Percentiles rank a stretch among this genome's conserved stretches.
phyloP scores from a whole-genome alignment of 2,113 vertebrate genomes.

The Platichthys stellatus region DNA sequence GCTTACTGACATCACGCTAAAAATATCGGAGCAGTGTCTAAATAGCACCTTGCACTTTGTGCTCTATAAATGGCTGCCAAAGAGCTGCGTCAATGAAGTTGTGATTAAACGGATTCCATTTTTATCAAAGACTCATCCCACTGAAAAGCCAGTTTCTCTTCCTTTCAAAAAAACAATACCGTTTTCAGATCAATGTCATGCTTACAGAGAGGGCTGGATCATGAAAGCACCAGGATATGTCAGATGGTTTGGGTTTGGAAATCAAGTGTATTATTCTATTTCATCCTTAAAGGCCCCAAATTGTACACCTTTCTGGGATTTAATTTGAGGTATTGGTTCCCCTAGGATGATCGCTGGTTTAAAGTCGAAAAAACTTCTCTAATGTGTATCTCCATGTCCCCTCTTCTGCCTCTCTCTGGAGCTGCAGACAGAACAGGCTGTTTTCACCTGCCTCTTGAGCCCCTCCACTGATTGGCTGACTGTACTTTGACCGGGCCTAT shows the following conservation, averaged over 20 bases:
- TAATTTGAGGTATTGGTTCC: no score
- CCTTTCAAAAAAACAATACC: conserved; percentile 34
- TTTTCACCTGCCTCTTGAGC: no score
- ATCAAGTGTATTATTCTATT: background rate
- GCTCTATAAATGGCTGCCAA: conserved; percentile 41
- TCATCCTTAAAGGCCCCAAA: no score
- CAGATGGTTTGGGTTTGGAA: conserved; percentile 14
- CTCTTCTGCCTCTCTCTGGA: no score
- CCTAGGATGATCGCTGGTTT: no score
- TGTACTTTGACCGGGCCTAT: no score
- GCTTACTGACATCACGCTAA: conserved; percentile 8
- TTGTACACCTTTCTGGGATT: no score
- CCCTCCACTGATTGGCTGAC: no score
- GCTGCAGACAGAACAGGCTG: no score
- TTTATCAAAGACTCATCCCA: conserved; percentile 56
- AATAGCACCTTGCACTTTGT: conserved; percentile 18
- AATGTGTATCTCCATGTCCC: no score
- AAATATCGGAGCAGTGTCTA: conserved; percentile 25
- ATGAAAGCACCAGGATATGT: conserved; percentile 3
- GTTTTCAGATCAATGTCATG: conserved; percentile 33
- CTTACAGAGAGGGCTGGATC: conserved; percentile 25
- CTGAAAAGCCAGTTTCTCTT: conserved; percentile 39
- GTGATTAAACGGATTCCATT: conserved; percentile 42
- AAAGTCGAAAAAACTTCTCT: no score
- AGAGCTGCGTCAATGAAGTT: conserved; percentile 43